Conservation (phyloP, 2,888 invertebrate species). For the Onthophagus sagittarius region DNA sequence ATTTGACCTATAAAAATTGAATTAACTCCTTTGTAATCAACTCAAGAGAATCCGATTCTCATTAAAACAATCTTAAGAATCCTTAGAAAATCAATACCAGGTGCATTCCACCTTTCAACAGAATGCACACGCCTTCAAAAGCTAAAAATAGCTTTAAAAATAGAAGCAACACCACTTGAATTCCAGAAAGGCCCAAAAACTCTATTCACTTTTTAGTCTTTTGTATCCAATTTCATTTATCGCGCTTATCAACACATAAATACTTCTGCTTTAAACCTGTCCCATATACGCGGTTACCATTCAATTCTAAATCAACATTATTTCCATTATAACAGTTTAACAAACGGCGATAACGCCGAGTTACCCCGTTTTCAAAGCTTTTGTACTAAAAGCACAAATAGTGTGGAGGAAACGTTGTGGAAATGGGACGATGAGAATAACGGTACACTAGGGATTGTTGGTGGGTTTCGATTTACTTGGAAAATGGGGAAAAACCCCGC, state of each 20-base stretch:
- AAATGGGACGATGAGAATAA: neutral
- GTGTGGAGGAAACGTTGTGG: neutral
- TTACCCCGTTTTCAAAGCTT: neutral
- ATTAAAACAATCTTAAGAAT: neutral
- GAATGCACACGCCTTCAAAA: neutral
- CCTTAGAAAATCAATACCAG: neutral
- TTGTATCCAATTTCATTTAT: no score
- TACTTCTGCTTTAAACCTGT: neutral
- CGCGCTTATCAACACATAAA: neutral
- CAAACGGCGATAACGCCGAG: neutral
- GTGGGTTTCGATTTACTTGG: neutral
- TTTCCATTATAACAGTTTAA: neutral
- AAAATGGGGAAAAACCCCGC: neutral
- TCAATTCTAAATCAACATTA: no score
- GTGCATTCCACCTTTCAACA: neutral
- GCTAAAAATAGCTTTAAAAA: neutral
- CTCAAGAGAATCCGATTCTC: neutral
- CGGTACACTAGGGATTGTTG: neutral
- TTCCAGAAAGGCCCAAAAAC: neutral
- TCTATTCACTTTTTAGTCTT: no score
- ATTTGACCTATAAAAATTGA: no score
- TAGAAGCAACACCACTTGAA: neutral
- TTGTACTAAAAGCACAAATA: neutral
- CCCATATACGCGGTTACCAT: no score
- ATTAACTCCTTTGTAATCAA: no score